These are phyloP conservation scores for Campopleginae sp. DNA, from an alignment of 2,888 invertebrate genomes.

Conservation along the genomic window DNA sequence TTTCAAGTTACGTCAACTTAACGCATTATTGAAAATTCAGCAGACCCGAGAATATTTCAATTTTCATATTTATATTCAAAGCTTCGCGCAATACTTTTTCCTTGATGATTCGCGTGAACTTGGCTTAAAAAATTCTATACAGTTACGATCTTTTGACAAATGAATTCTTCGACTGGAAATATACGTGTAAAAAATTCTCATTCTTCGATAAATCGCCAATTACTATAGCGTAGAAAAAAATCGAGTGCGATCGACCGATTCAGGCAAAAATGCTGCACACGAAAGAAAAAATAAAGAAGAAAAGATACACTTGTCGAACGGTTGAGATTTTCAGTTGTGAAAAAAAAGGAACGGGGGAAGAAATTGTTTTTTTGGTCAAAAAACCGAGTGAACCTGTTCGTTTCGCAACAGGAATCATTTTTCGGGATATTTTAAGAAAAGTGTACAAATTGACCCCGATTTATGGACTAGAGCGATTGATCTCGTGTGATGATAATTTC, in stretches of 20 bases:
- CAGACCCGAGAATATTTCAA: background rate
- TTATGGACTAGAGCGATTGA: constrained; percentile 57
- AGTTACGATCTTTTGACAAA: background rate
- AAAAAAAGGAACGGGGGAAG: background rate
- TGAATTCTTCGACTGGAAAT: background rate
- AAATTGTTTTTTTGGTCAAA: background rate
- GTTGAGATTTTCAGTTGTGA: constrained; percentile 26
- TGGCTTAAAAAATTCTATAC: background rate
- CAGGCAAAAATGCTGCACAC: constrained; percentile 62
- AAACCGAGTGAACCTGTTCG: background rate
- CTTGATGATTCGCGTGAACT: background rate
- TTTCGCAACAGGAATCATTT: background rate
- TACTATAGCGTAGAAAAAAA: constrained; percentile 59
- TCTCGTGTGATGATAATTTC: constrained; percentile 24
- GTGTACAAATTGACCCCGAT: background rate
- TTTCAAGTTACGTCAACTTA: constrained; percentile 18
- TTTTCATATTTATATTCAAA: background rate
- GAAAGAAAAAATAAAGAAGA: constrained; percentile 25
- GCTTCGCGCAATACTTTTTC: background rate
- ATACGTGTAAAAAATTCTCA: constrained; percentile 36
- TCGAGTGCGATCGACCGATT: constrained; percentile 34
- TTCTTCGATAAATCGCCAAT: constrained; percentile 24
- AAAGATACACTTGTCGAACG: constrained; percentile 17
- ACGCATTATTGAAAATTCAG: constrained; percentile 13
- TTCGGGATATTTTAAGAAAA: background rate